Evolutionary conservation across 1,140 invertebrate species (phyloP).

Genomic region (Panonychus citri): DNA sequence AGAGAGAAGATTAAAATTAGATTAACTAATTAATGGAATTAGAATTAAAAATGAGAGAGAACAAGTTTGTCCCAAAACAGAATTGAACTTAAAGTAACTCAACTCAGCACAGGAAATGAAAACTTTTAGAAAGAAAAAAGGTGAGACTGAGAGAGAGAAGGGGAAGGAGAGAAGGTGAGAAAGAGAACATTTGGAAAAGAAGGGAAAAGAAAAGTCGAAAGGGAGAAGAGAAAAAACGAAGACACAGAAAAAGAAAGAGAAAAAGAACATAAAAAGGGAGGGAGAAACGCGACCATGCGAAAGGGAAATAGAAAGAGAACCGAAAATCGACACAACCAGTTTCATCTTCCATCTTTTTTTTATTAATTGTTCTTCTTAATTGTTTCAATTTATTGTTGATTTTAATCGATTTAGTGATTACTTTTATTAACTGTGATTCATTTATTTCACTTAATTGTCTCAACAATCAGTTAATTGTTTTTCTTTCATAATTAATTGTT

Average conservation of each 20-base stretch:
- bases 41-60: not conserved
- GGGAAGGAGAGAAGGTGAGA: not conserved
- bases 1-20: not conserved
- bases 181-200: not conserved
- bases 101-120: not conserved
- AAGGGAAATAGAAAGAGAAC: not conserved
- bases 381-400: too few relatives aligned
- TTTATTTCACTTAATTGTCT: too few relatives aligned
- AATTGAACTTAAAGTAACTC: not conserved
- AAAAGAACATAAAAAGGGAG: not conserved
- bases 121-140: not conserved
- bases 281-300: not conserved
- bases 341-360: too few relatives aligned
- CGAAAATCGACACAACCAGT: too few relatives aligned
- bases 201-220: not conserved
- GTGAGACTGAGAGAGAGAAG: not conserved
- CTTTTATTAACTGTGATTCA: too few relatives aligned
- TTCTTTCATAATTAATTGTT: too few relatives aligned
- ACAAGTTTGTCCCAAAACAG: not conserved
- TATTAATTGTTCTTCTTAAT: too few relatives aligned
- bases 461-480: too few relatives aligned
- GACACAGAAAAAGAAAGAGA: conserved; percentile 4
- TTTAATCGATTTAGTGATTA: too few relatives aligned
- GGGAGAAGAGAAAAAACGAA: conserved; percentile 1
- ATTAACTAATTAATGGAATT: not conserved